These are phyloP conservation scores for Drosophila subpulchrella DNA, from an alignment of 1,140 invertebrate genomes.

Conservation along the genomic window DNA sequence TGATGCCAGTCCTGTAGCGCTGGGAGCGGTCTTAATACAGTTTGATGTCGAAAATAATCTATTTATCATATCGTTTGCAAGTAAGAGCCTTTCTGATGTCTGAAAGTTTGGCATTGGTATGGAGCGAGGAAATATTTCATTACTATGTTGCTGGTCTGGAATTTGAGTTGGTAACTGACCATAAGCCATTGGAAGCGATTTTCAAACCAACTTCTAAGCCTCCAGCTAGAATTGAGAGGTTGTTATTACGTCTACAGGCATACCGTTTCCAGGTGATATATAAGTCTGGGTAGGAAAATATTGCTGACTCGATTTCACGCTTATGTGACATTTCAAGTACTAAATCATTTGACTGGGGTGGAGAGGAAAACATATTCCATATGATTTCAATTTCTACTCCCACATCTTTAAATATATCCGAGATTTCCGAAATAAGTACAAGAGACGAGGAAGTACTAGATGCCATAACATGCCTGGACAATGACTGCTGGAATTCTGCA, in stretches of 20 bases:
- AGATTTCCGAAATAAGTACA: constrained; percentile 11
- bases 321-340: constrained; percentile 1
- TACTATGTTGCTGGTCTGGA: constrained; percentile 4
- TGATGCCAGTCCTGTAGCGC: background rate
- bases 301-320: constrained; percentile 16
- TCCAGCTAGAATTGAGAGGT: constrained; percentile 14
- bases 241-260: constrained; percentile 1
- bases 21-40: too few species aligned
- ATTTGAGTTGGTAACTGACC: background rate
- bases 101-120: constrained; percentile 10
- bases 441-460: constrained; percentile 36
- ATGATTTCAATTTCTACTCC: constrained; percentile 11
- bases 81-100: constrained; percentile 15
- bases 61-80: constrained; percentile 31
- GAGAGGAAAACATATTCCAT: constrained; percentile 17
- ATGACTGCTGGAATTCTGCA: background rate
- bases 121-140: constrained; percentile 6
- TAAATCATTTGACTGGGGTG: constrained; percentile 6
- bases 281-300: constrained; percentile 8
- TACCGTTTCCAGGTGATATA: constrained; percentile 10
- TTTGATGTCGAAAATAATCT: too few species aligned
- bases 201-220: too few species aligned
- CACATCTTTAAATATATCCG: constrained; percentile 15
- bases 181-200: background rate
- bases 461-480: background rate